Conservation (phyloP, 2,113 vertebrate species). For the Pao palembangensis region DNA sequence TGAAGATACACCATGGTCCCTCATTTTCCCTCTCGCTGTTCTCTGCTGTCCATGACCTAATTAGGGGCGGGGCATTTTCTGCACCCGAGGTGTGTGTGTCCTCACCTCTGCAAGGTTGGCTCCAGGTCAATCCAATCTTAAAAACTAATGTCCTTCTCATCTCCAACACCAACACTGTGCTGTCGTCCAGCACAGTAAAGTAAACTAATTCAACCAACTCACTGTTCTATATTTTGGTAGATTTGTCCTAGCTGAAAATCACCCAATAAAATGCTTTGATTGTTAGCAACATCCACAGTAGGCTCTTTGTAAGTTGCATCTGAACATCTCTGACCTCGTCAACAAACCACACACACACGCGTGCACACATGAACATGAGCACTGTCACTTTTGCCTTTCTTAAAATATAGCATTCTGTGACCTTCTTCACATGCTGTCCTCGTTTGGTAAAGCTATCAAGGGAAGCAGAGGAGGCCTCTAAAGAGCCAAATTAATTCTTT, state of each 20-base stretch:
- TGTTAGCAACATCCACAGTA: too few species aligned
- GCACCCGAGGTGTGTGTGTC: slow-evolving; percentile 15
- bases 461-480: slow-evolving; percentile 60
- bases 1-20: slow-evolving; percentile 67
- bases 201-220: slow-evolving; percentile 3
- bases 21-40: slow-evolving; percentile 29
- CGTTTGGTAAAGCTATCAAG: slow-evolving; percentile 70
- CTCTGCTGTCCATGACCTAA: slow-evolving; percentile 64
- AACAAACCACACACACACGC: slow-evolving; percentile 47
- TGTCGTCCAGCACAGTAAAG: not conserved
- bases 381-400: slow-evolving; percentile 56
- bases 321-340: slow-evolving; percentile 63
- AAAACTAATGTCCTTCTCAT: too few species aligned
- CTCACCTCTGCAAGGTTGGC: slow-evolving; percentile 5
- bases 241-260: too few species aligned
- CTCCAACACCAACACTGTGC: too few species aligned
- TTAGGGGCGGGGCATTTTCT: slow-evolving; percentile 51
- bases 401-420: slow-evolving; percentile 72
- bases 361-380: not conserved
- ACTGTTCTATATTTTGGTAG: slow-evolving; percentile 36
- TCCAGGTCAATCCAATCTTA: too few species aligned
- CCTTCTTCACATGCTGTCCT: slow-evolving; percentile 79
- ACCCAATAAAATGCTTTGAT: too few species aligned
- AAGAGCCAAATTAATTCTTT: slow-evolving; percentile 64
- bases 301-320: slow-evolving; percentile 28